Evolutionary conservation across 2,888 invertebrate genomes (phyloP), one percentile per base, ranked within the genome.

Genomic region (Euphydryas editha): DNA sequence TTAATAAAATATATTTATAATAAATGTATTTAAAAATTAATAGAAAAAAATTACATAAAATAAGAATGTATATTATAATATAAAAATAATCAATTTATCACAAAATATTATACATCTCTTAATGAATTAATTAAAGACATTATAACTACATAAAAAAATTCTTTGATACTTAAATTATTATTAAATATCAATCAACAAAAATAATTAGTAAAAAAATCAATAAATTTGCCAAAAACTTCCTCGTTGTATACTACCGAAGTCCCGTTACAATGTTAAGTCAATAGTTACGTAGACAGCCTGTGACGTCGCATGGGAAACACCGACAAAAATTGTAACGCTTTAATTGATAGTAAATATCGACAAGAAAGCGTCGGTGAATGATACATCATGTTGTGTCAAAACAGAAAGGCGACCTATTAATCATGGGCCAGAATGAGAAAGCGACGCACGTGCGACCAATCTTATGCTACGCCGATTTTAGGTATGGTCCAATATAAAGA

Each of bases 381-480:
- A 91, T 91, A 90, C 91, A 91, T 91, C 90, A 88, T 81, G 82
- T 77, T 76, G 82, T 83, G 90, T 90, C 91, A 88, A 78, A 85
- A 83, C 89, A 82, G 84, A 78, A 85, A 78, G 85, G 76, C 73
- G 61, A 72, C 73, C 86, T 76, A 92, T 92, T 88, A 90, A 92
- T 91, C 90, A 90, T 85, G 65, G 67, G 65, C 67, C 64, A 72
- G 77, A 76, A 76, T 76, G 78, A 78, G 79, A 75, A 70, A 68
- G 76, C 76, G 76, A 82, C 82, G 81, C 83, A 86, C 85, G 87
- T 86, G 87, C 78, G 77, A 76, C 81, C 84, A 85, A 86, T 88
- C 86, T 87, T 86, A 86, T 80, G 82, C 80, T 79, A 78, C 77
- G 77, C 72, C 77, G 78, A 72, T 72, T 76, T 69, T 30, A 61